phyloP scores from a whole-genome alignment of 2,888 invertebrate genomes.

The Ochlodes sylvanus region DNA sequence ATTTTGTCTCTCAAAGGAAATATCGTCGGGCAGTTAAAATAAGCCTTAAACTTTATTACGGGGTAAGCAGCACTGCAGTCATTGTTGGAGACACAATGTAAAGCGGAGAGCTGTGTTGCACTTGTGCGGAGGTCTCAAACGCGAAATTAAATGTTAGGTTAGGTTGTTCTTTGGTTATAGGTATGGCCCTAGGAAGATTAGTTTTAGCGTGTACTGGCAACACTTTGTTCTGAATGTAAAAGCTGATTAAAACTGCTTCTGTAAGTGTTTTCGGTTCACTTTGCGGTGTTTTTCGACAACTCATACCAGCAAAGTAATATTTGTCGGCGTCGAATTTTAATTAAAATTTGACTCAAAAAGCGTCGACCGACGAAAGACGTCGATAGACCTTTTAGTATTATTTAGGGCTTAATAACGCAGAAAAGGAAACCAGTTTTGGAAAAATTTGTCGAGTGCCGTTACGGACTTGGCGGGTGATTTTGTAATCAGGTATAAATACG shows the following conservation, averaged over 20 bases:
- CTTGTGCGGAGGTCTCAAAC: neutral
- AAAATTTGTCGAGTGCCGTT: conserved; percentile 21
- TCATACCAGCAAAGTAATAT: conserved; percentile 10
- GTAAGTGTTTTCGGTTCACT: neutral
- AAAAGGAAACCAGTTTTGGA: conserved; percentile 23
- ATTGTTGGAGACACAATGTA: conserved; percentile 24
- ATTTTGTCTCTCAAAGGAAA: conserved; percentile 23
- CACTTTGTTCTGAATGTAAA: too few relatives aligned
- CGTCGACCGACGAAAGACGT: conserved; percentile 26
- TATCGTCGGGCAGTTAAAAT: conserved; percentile 25
- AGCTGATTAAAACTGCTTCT: too few relatives aligned
- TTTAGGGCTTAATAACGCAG: conserved; percentile 37
- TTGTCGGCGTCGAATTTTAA: conserved; percentile 39
- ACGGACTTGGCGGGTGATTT: conserved; percentile 9
- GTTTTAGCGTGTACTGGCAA: too few relatives aligned
- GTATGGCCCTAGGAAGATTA: too few relatives aligned
- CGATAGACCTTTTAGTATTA: conserved; percentile 39
- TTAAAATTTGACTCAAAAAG: conserved; percentile 41
- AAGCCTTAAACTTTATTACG: conserved; percentile 24
- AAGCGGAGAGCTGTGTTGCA: neutral
- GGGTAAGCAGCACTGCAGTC: conserved; percentile 20
- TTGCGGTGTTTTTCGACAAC: neutral
- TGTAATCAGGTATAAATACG: conserved; percentile 14
- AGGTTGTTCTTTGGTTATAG: neutral
- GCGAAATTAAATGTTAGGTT: conserved; percentile 3